phyloP scores from a whole-genome alignment of 2,888 invertebrate species.

The Leptinotarsa rubiginosa region DNA sequence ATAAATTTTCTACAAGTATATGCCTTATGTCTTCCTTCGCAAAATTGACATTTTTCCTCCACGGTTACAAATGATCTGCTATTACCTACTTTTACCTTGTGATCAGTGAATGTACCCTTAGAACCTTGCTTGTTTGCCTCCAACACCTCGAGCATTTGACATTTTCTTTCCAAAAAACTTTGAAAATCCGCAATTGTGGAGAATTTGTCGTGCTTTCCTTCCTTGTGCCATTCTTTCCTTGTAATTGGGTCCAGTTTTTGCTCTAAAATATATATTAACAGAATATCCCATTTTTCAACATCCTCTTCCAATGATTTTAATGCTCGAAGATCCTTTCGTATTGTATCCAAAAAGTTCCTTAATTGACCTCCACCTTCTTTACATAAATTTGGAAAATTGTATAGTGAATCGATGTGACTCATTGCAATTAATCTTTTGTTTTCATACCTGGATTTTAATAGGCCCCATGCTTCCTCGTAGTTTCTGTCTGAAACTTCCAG shows the following conservation, averaged over 20 bases:
- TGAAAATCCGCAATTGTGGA: no score
- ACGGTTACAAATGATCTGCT: no score
- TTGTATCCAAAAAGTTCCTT: neutral
- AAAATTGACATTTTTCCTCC: neutral
- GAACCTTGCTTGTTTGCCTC: no score
- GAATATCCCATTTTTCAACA: slow-evolving; percentile 17
- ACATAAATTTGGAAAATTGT: neutral
- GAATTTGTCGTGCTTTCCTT: no score
- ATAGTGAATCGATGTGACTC: slow-evolving; percentile 16
- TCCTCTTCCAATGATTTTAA: no score
- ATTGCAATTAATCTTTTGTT: slow-evolving; percentile 11
- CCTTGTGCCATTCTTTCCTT: no score
- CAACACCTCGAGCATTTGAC: no score
- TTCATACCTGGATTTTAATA: slow-evolving; percentile 6
- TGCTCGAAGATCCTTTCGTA: neutral
- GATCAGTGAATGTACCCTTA: no score
- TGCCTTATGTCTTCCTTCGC: slow-evolving; percentile 1
- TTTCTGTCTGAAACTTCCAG: slow-evolving; percentile 14
- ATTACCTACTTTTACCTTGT: no score
- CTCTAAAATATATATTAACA: slow-evolving; percentile 24
- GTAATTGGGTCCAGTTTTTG: slow-evolving; percentile 8
- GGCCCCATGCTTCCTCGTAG: slow-evolving; percentile 14
- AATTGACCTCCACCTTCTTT: neutral
- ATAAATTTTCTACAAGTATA: slow-evolving; percentile 17
- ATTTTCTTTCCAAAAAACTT: no score